Percentiles rank a stretch among this genome's conserved stretches.
phyloP scores from a whole-genome alignment of 2,797 vertebrate species.

The Rhinatrema bivittatum region DNA sequence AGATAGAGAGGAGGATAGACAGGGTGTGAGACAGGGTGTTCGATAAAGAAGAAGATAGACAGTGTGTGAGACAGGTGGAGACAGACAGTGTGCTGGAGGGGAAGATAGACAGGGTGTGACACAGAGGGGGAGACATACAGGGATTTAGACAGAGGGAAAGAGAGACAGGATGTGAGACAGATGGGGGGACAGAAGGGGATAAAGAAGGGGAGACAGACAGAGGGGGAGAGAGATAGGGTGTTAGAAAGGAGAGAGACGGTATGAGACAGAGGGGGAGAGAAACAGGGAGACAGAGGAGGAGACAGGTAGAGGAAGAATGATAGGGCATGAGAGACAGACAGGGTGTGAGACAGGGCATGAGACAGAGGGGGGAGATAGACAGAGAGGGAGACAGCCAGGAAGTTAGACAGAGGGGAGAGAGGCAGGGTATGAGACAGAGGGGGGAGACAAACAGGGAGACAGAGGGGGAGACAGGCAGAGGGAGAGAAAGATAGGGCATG shows the following conservation, averaged over 20 bases:
- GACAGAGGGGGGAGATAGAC: neutral
- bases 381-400: neutral
- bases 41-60: neutral
- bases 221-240: too few relatives aligned
- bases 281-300: neutral
- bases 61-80: neutral
- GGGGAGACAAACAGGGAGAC: too few relatives aligned
- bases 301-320: neutral
- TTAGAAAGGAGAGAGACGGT: too few relatives aligned
- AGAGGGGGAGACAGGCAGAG: neutral
- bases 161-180: too few relatives aligned
- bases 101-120: too few relatives aligned
- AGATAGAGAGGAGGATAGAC: neutral
- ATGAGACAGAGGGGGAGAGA: neutral
- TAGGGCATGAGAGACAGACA: neutral
- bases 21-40: constrained; percentile 4
- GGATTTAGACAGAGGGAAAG: too few relatives aligned
- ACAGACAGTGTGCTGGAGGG: too few relatives aligned
- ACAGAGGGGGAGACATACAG: too few relatives aligned
- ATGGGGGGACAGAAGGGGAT: too few relatives aligned
- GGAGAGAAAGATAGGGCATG: too few relatives aligned
- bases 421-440: neutral
- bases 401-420: too few relatives aligned
- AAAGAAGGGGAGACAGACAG: too few relatives aligned
- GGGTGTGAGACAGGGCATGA: neutral